phyloP scores from a whole-genome alignment of 1,140 invertebrate species.

The Bacillus rossius region DNA sequence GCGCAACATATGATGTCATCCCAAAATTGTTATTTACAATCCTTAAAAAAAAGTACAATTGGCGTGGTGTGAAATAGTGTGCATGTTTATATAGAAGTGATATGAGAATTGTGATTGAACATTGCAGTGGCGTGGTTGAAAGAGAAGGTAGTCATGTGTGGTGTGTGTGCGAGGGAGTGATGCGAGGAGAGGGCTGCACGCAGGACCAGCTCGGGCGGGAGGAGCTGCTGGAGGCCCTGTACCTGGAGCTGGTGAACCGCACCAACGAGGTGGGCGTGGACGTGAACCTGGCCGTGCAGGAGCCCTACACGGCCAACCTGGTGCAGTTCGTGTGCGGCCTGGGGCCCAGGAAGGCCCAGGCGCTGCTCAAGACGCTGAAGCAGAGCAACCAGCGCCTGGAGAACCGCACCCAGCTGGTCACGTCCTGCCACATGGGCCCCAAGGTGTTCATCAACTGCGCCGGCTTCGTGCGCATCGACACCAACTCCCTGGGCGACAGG shows the following conservation, averaged over 20 bases:
- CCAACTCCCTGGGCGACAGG: slow-evolving; percentile 85
- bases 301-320: slow-evolving; percentile 81
- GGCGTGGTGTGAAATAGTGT: too few relatives aligned
- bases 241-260: slow-evolving; percentile 86
- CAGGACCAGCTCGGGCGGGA: slow-evolving; percentile 83
- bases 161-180: too few relatives aligned
- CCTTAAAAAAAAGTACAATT: too few relatives aligned
- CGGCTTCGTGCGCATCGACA: slow-evolving; percentile 98
- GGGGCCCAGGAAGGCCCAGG: slow-evolving; percentile 90
- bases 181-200: too few relatives aligned
- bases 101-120: too few relatives aligned
- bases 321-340: slow-evolving; percentile 97
- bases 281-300: slow-evolving; percentile 87
- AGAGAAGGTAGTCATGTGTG: too few relatives aligned
- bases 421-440: slow-evolving; percentile 93
- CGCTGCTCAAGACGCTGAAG: slow-evolving; percentile 85
- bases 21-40: slow-evolving; percentile 15
- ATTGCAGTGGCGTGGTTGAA: too few relatives aligned
- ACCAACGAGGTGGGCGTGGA: slow-evolving; percentile 99
- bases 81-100: too few relatives aligned
- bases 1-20: background rate
- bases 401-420: slow-evolving; percentile 93
- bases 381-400: slow-evolving; percentile 91
- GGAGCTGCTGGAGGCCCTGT: slow-evolving; percentile 76
- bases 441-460: slow-evolving; percentile 99